Conservation (phyloP, 2,888 invertebrate genomes). For the Agelastica alni region DNA sequence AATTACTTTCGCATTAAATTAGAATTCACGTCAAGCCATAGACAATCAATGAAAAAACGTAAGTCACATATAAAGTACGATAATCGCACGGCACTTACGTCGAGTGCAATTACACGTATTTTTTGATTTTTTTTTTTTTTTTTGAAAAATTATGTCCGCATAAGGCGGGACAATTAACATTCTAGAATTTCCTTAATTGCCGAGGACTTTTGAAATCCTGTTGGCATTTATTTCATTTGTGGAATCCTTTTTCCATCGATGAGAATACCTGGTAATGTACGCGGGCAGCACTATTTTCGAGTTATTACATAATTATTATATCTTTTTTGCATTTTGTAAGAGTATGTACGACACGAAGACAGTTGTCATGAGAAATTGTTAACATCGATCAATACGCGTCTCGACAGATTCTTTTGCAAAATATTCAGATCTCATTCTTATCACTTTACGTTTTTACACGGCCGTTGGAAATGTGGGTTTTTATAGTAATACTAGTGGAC, state of each 20-base stretch:
- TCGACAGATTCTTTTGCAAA: no score
- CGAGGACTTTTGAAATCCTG: slow-evolving; percentile 35
- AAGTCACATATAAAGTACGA: slow-evolving; percentile 35
- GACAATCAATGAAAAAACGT: slow-evolving; percentile 32
- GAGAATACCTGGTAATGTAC: slow-evolving; percentile 31
- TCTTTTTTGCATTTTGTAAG: slow-evolving; percentile 13
- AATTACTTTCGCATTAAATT: slow-evolving; percentile 28
- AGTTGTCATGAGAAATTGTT: slow-evolving; percentile 11
- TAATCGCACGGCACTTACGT: slow-evolving; percentile 33
- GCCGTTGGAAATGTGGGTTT: no score
- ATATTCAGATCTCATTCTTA: no score
- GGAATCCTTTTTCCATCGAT: slow-evolving; percentile 30
- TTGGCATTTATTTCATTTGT: slow-evolving; percentile 28
- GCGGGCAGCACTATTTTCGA: slow-evolving; percentile 30
- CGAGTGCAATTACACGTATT: slow-evolving; percentile 37
- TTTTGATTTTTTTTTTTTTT: slow-evolving; percentile 34
- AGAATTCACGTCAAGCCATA: slow-evolving; percentile 26
- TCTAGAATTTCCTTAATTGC: slow-evolving; percentile 41
- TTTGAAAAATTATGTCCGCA: slow-evolving; percentile 34
- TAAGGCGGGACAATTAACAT: slow-evolving; percentile 40
- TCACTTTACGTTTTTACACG: no score
- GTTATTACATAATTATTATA: slow-evolving; percentile 32
- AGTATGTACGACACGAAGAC: no score
- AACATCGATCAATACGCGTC: no score
- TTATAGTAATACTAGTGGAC: no score